Evolutionary conservation across 2,888 invertebrate genomes (phyloP).

Genomic region (Bembecia ichneumoniformis): DNA sequence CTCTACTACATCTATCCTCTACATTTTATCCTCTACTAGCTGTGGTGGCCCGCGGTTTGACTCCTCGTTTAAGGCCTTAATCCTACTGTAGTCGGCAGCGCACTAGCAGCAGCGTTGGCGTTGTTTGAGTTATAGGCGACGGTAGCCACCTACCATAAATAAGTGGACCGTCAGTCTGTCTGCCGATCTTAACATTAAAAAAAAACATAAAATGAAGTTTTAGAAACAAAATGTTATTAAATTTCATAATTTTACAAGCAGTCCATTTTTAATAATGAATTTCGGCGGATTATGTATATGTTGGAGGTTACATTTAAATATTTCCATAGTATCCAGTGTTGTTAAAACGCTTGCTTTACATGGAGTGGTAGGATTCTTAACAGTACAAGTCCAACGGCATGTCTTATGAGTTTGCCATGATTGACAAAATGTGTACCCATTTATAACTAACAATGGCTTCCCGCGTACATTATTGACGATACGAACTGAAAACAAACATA

Average conservation of each 20-base stretch:
- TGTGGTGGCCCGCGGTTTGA: too few species aligned
- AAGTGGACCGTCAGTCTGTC: too few species aligned
- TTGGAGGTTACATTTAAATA: not conserved
- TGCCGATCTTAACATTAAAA: too few species aligned
- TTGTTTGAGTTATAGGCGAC: too few species aligned
- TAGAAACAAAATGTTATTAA: too few species aligned
- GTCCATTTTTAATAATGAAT: conserved; percentile 12
- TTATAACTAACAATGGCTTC: not conserved
- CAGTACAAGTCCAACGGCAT: conserved; percentile 19
- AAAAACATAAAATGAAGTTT: too few species aligned
- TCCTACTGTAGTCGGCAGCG: too few species aligned
- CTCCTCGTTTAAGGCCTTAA: too few species aligned
- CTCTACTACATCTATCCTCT: too few species aligned
- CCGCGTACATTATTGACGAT: not conserved
- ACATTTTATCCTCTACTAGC: too few species aligned
- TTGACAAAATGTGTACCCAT: conserved; percentile 21
- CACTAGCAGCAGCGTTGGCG: too few species aligned
- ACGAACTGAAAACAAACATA: not conserved
- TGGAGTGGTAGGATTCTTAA: not conserved
- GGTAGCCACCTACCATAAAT: too few species aligned
- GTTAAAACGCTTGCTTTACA: not conserved
- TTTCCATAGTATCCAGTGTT: not conserved
- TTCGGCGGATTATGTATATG: conserved; percentile 2
- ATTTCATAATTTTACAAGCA: conserved; percentile 9
- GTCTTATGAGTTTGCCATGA: conserved; percentile 5